Conservation (phyloP, 2,113 vertebrate species). For the Perca schrenkii region DNA sequence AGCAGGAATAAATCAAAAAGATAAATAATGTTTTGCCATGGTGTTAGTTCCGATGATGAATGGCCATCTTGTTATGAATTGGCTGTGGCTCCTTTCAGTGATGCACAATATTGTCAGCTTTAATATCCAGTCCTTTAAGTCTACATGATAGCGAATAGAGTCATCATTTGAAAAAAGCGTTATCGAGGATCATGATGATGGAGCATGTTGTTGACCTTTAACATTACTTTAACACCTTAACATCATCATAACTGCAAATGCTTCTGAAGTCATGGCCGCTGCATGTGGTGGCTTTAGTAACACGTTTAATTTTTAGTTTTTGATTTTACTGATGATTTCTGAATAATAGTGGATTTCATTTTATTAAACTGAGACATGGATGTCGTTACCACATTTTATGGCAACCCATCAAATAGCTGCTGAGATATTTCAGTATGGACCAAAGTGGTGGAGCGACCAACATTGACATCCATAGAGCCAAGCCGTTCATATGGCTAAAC, state of each 20-base stretch:
- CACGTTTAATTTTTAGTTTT: not conserved
- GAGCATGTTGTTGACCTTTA: constrained; percentile 9
- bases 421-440: not conserved
- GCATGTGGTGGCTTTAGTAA: not conserved
- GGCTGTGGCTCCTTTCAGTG: not conserved
- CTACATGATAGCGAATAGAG: constrained; percentile 6
- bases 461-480: not conserved
- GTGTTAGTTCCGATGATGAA: constrained; percentile 14
- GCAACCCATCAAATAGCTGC: not conserved
- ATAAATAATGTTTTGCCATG: not conserved
- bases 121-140: constrained; percentile 23
- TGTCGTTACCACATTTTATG: not conserved
- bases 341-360: not conserved
- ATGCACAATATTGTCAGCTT: constrained; percentile 19
- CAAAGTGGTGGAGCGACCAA: not conserved
- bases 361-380: not conserved
- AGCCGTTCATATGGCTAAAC: not conserved
- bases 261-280: no score
- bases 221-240: not conserved
- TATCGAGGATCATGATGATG: constrained; percentile 4
- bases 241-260: not conserved
- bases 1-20: constrained; percentile 12
- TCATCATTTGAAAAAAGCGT: constrained; percentile 9
- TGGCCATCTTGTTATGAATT: not conserved
- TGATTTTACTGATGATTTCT: not conserved